Evolutionary conservation across 1,140 invertebrate genomes (phyloP).

Genomic region (Brachionus calyciflorus): DNA sequence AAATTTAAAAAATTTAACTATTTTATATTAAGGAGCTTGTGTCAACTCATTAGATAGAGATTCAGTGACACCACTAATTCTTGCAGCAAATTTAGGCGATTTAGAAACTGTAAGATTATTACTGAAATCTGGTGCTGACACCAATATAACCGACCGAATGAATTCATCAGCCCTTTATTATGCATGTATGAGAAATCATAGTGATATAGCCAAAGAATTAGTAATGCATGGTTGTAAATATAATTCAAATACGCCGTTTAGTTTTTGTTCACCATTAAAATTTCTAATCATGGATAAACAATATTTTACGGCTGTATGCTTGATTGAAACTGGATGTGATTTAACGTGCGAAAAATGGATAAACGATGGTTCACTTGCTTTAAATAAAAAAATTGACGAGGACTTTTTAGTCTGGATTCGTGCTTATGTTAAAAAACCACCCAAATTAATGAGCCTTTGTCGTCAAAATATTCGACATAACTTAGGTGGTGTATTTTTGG

Average conservation of each 20-base stretch:
- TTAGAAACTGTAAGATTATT: constrained; percentile 49
- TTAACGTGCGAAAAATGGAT: constrained; percentile 30
- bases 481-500: not conserved
- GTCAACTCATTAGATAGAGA: constrained; percentile 53
- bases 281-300: constrained; percentile 41
- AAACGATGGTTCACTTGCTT: not conserved
- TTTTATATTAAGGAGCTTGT: not conserved
- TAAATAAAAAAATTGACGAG: constrained; percentile 13
- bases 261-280: constrained; percentile 26
- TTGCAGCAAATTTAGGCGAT: constrained; percentile 54
- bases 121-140: constrained; percentile 52
- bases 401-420: constrained; percentile 28
- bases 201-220: constrained; percentile 47
- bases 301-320: not conserved
- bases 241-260: constrained; percentile 48
- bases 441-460: constrained; percentile 9
- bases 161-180: constrained; percentile 54
- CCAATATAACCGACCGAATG: constrained; percentile 52
- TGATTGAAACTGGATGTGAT: constrained; percentile 41
- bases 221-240: constrained; percentile 51
- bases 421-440: constrained; percentile 2
- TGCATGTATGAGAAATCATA: constrained; percentile 51
- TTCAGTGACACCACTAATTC: constrained; percentile 53
- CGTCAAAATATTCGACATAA: not conserved
- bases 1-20: not conserved